A percentile compares a stretch with the other conserved stretches of the same genome.
Evolutionary conservation across 2,888 invertebrate species (phyloP).

Genomic region (Ligdia adustata): DNA sequence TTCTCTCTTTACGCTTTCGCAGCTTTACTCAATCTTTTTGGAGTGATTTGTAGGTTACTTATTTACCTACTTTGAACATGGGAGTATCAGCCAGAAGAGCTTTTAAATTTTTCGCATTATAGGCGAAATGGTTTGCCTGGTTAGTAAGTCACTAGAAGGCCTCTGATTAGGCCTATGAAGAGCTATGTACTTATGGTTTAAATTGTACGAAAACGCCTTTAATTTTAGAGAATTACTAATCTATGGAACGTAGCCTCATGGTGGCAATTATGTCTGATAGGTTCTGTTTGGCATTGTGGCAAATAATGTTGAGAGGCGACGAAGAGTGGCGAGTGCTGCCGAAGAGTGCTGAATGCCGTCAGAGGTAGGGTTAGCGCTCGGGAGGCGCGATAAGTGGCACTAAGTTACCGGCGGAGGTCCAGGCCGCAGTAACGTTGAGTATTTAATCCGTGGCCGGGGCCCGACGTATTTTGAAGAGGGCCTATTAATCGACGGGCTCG

Average conservation of each 20-base stretch:
- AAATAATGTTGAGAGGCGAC: conserved; percentile 17
- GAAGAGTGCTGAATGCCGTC: conserved; percentile 40
- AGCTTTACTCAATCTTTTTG: conserved; percentile 31
- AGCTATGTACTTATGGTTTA: too few relatives aligned
- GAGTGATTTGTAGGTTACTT: conserved; percentile 30
- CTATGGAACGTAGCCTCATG: conserved; percentile 56
- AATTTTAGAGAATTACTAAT: conserved; percentile 47
- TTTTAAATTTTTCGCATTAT: too few relatives aligned
- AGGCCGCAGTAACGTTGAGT: conserved; percentile 12
- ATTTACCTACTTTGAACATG: conserved; percentile 12
- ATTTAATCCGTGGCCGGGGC: conserved; percentile 6
- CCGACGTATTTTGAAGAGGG: conserved; percentile 36
- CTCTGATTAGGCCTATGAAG: too few relatives aligned
- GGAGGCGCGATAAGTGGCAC: conserved; percentile 50
- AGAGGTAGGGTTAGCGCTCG: conserved; percentile 37
- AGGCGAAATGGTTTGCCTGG: too few relatives aligned
- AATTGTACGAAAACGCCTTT: conserved; percentile 13
- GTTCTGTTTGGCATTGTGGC: conserved; percentile 49
- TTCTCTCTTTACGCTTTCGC: conserved; percentile 22
- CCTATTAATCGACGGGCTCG: conserved; percentile 16
- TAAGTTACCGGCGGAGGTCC: conserved; percentile 44
- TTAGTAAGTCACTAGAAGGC: too few relatives aligned
- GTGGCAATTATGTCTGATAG: conserved; percentile 65
- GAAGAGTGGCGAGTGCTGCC: conserved; percentile 38
- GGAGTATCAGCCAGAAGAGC: conserved; percentile 12